A percentile compares a stretch with the other conserved stretches of the same genome.
Conservation (phyloP, 2,113 vertebrate genomes). For the Calonectris borealis region DNA sequence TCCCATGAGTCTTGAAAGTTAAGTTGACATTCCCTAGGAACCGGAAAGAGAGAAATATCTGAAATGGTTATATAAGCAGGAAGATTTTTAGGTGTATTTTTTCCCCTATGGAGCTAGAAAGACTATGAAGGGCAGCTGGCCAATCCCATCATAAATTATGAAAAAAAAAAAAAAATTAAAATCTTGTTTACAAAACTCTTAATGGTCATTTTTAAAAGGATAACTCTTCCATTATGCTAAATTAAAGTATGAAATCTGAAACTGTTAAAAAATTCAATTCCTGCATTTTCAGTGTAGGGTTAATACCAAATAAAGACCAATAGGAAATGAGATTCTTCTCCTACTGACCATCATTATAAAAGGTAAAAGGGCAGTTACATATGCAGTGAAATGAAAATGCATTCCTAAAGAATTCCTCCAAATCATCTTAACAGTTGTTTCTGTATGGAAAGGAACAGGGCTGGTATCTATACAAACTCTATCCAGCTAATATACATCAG, state of each 20-base stretch:
- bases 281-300: background rate
- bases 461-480: background rate
- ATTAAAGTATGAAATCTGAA: background rate
- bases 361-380: background rate
- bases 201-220: accelerated
- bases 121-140: background rate
- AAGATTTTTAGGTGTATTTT: background rate
- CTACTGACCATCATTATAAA: background rate
- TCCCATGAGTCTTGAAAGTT: background rate
- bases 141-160: background rate
- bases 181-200: background rate
- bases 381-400: background rate
- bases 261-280: background rate
- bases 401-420: background rate
- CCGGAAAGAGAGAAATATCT: background rate
- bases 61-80: background rate
- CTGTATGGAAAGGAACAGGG: background rate
- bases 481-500: background rate
- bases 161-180: background rate
- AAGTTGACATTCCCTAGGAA: background rate
- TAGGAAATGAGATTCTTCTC: background rate
- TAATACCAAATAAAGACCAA: background rate
- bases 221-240: background rate
- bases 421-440: background rate
- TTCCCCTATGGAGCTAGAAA: background rate